Conservation (phyloP, 2,888 invertebrate genomes). For the Iphiclides podalirius region DNA sequence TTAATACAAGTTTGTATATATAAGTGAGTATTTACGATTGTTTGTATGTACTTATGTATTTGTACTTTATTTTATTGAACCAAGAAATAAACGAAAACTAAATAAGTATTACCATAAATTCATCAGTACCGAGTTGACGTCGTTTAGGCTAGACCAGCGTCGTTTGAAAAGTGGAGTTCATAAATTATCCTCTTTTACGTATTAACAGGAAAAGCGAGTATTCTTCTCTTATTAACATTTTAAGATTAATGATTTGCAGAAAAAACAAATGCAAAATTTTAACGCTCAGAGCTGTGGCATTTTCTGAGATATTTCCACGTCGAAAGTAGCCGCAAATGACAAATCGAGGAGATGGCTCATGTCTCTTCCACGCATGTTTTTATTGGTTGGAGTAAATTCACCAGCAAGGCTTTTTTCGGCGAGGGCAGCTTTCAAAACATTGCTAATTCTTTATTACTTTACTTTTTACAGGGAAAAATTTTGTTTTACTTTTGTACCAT, state of each 20-base stretch:
- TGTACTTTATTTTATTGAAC: too few species aligned
- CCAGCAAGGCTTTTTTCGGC: not conserved
- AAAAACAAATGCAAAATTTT: constrained; percentile 29
- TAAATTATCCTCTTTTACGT: not conserved
- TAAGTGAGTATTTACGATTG: too few species aligned
- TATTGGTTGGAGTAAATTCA: not conserved
- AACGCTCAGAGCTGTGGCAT: constrained; percentile 27
- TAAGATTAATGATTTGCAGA: constrained; percentile 37
- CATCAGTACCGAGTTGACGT: too few species aligned
- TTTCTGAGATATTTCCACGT: constrained; percentile 16
- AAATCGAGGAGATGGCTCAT: constrained; percentile 16
- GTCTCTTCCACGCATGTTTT: constrained; percentile 13
- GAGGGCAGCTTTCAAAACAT: too few species aligned
- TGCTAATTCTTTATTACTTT: too few species aligned
- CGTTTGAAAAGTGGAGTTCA: not conserved
- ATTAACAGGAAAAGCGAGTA: not conserved
- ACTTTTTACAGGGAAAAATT: not conserved
- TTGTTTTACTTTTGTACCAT: too few species aligned
- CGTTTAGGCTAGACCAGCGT: too few species aligned
- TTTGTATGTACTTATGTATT: too few species aligned
- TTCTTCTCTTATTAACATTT: constrained; percentile 28
- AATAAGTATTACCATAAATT: too few species aligned
- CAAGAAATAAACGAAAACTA: too few species aligned
- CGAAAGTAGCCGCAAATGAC: constrained; percentile 8
- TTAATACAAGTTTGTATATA: too few species aligned